Evolutionary conservation across 2,113 vertebrate genomes (phyloP).

Genomic region (Todiramphus chloris): DNA sequence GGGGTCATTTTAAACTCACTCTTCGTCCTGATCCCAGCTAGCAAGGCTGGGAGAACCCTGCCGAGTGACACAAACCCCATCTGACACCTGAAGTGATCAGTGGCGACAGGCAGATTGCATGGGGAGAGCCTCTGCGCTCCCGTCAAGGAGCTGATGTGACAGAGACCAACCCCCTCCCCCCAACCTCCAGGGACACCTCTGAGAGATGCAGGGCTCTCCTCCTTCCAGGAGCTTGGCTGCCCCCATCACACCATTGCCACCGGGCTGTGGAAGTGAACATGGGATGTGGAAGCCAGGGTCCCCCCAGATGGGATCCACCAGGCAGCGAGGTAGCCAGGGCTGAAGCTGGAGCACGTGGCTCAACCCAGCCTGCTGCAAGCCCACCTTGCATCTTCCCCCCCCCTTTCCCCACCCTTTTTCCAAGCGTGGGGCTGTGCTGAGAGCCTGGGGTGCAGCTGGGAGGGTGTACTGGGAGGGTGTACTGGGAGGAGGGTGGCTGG

Average conservation of each 20-base stretch:
- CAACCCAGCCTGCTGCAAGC: background rate
- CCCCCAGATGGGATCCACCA: background rate
- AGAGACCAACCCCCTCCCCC: background rate
- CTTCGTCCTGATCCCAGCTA: background rate
- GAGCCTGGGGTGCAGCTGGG: background rate
- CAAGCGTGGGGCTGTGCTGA: background rate
- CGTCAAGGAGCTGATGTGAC: background rate
- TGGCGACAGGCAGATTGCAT: conserved; percentile 2
- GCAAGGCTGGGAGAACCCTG: rapidly evolving
- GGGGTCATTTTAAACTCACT: background rate
- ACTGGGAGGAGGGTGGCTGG: rapidly evolving
- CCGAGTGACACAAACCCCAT: background rate
- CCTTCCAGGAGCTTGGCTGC: background rate
- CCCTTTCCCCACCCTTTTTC: background rate
- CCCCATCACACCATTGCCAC: rapidly evolving
- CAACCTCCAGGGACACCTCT: background rate
- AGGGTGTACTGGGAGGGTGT: too few relatives aligned
- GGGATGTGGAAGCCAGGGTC: background rate
- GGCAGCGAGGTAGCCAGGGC: rapidly evolving
- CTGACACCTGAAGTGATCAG: background rate
- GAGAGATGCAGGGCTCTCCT: background rate
- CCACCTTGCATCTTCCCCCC: background rate
- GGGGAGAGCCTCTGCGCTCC: background rate
- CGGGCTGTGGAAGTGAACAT: background rate
- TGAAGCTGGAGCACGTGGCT: background rate